Percentiles rank a stretch among this genome's conserved stretches.
phyloP scores from a whole-genome alignment of 2,888 invertebrate species.

The Automeris io region DNA sequence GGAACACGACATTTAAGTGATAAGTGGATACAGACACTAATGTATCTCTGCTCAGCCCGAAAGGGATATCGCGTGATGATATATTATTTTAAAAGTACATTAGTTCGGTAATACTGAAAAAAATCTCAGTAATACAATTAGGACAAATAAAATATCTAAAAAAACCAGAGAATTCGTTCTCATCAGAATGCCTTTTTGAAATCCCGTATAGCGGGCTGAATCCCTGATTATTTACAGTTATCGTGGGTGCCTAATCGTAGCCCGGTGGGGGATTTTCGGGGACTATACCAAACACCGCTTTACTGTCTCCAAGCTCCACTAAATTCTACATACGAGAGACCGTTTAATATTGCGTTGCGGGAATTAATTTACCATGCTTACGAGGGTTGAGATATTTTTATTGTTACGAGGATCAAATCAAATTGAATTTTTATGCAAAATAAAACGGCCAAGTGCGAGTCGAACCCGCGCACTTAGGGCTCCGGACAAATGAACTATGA shows the following conservation, averaged over 20 bases:
- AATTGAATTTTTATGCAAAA: neutral
- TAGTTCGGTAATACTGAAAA: slow-evolving; percentile 14
- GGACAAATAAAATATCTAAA: too few species aligned
- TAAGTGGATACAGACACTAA: too few species aligned
- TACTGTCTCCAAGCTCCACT: slow-evolving; percentile 10
- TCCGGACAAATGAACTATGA: too few species aligned
- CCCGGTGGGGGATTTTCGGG: slow-evolving; percentile 13
- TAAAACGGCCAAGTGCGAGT: neutral
- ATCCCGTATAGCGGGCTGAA: slow-evolving; percentile 9
- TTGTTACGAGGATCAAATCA: neutral
- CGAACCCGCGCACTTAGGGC: too few species aligned
- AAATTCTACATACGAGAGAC: slow-evolving; percentile 11
- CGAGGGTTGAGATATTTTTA: neutral
- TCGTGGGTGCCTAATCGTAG: slow-evolving; percentile 19
- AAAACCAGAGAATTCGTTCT: neutral
- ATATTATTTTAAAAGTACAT: slow-evolving; percentile 17
- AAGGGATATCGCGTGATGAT: too few species aligned
- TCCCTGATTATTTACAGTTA: slow-evolving; percentile 30
- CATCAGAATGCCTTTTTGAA: neutral
- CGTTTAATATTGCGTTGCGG: slow-evolving; percentile 18
- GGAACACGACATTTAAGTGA: too few species aligned
- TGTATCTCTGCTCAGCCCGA: too few species aligned
- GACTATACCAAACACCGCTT: slow-evolving; percentile 6
- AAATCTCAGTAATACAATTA: neutral
- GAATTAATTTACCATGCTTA: slow-evolving; percentile 18